These are phyloP conservation scores for Dynastes grantii DNA, from an alignment of 2,888 invertebrate genomes.

Conservation along the genomic window DNA sequence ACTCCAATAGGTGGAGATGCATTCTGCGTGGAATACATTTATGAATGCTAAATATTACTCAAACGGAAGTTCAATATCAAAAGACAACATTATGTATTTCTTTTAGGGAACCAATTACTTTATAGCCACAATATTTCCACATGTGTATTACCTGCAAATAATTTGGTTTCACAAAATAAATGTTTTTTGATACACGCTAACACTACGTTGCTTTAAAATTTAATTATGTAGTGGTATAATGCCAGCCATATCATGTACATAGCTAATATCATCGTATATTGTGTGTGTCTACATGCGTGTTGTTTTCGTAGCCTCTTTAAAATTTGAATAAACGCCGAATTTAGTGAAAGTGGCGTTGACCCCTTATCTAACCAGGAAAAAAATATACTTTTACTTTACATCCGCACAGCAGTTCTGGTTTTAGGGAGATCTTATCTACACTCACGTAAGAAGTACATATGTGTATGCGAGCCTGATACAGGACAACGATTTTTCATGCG, in stretches of 20 bases:
- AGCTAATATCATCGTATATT: too few species aligned
- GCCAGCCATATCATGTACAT: not conserved
- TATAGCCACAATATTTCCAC: not conserved
- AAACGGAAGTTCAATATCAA: too few species aligned
- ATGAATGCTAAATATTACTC: too few species aligned
- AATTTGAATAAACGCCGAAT: conserved; percentile 31
- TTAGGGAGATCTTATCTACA: conserved; percentile 2
- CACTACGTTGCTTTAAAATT: conserved; percentile 12
- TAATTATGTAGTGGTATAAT: not conserved
- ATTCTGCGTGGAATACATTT: too few species aligned
- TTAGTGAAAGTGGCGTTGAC: conserved; percentile 32
- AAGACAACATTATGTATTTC: too few species aligned
- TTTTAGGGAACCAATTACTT: too few species aligned
- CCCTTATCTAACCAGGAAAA: conserved; percentile 44
- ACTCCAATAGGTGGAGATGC: too few species aligned
- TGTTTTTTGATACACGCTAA: not conserved
- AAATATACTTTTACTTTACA: conserved; percentile 29
- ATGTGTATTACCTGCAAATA: not conserved
- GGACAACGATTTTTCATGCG: too few species aligned
- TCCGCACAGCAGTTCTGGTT: conserved; percentile 10
- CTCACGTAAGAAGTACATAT: not conserved
- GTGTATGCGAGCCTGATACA: too few species aligned
- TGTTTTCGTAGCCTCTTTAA: conserved; percentile 5
- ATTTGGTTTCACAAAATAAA: not conserved
- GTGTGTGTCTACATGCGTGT: not conserved